Base-by-base conservation (phyloP, 1,140 invertebrate species). In the Archegozetes longisetosus region DNA sequence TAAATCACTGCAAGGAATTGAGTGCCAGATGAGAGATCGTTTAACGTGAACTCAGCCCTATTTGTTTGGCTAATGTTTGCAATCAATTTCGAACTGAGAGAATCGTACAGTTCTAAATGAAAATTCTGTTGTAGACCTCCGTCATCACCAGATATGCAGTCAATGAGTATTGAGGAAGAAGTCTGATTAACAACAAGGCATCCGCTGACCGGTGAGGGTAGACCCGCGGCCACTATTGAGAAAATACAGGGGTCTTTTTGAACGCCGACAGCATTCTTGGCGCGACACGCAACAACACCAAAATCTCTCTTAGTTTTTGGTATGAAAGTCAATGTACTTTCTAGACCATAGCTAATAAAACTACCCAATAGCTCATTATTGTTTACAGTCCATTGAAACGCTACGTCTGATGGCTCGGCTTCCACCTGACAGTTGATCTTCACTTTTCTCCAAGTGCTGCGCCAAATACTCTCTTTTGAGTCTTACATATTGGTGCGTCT, bases 401-500 rank as follows among this genome's bases (percentile, higher is more conserved):
- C 73, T 64, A 79, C 75, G 1, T 86, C 78, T 6, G 81, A 73
- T 0, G 88, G 88, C 73, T 90, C 89, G 2, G 88, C 86, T 67
- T 91, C 86, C 20, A 92, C 86, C 65, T 88, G 84, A 71, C 86
- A 91, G 2, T 79, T 75, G 58, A 91, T 84, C 62, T 77, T 79
- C 17, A 82, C 79, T 78, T 78, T 70, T 89, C 86, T 46, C 85
- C 83, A 49, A 84, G 76, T 0, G 84, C 86, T 1, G 85, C 84
- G 17, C 85, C 83, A 67, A 88, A 89, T 62, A 88, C 79, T 51
- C 84, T 73, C 52, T 86, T 81, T 66, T 84, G 84, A 12, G 77
- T 73, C 61, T 80, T 77, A 70, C 88, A 93, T 61, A 90, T 77
- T 58, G 88, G 88, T 66, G 84, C 85, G 74, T 89, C 87, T 91